These are phyloP conservation scores for Halisarca cf. caerulea DNA, from an alignment of 37 sponge, comb jelly and placozoan species.

Conservation along the genomic window DNA sequence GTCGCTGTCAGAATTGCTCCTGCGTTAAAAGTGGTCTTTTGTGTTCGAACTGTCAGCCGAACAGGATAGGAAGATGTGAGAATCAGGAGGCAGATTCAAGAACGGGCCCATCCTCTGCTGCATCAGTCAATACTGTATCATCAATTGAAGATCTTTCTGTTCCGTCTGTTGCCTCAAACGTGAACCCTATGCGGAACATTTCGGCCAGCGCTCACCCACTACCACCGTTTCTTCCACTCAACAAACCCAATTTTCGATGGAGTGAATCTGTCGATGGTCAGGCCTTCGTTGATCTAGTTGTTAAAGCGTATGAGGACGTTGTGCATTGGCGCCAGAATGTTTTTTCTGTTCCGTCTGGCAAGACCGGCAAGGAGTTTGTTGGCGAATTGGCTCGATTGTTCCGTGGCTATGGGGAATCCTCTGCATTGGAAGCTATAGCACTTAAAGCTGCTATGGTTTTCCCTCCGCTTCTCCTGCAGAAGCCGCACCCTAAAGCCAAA, in stretches of 20 bases:
- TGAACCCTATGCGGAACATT: too few relatives aligned
- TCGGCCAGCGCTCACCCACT: not conserved
- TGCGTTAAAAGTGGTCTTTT: too few relatives aligned
- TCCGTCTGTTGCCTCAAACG: not conserved
- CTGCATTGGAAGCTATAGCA: not conserved
- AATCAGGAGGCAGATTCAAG: not conserved
- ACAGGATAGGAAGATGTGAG: not conserved
- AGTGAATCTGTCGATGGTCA: not conserved
- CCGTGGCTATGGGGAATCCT: not conserved
- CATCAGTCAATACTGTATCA: not conserved
- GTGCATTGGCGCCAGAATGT: not conserved
- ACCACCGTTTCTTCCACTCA: not conserved
- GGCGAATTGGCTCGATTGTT: not conserved
- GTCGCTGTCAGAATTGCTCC: too few relatives aligned
- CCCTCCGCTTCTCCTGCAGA: not conserved
- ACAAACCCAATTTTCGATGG: not conserved
- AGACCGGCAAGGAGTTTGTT: conserved; percentile 11
- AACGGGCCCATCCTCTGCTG: not conserved
- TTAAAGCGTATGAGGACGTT: not conserved
- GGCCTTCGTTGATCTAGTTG: not conserved
- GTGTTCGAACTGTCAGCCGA: conserved; percentile 1
- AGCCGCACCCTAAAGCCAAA: conserved; percentile 1
- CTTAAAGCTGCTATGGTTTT: not conserved
- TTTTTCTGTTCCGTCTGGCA: not conserved
- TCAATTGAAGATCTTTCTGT: not conserved